Evolutionary conservation across 2,888 invertebrate species (phyloP).

Genomic region (Andrena camellia): DNA sequence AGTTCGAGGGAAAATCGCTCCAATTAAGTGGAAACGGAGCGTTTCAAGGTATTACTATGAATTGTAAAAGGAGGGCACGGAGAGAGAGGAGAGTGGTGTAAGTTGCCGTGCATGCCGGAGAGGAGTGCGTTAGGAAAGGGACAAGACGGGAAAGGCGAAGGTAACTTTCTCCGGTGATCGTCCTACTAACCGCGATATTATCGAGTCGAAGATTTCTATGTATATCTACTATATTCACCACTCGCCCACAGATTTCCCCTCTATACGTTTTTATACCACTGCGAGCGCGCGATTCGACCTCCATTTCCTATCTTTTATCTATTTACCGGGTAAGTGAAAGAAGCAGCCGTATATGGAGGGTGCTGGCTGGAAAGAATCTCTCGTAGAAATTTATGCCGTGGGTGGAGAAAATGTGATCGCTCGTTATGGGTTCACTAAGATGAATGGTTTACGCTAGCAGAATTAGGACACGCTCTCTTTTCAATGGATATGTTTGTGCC

Average conservation of each 20-base stretch:
- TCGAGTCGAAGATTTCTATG: slow-evolving; percentile 80
- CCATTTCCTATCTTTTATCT: slow-evolving; percentile 62
- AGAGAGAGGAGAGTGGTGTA: slow-evolving; percentile 19
- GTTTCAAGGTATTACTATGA: slow-evolving; percentile 27
- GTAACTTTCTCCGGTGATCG: slow-evolving; percentile 84
- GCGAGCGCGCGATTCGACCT: slow-evolving; percentile 60
- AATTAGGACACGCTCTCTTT: background rate
- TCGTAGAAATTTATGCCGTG: slow-evolving; percentile 1
- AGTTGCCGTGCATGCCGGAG: slow-evolving; percentile 40
- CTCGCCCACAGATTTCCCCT: slow-evolving; percentile 55
- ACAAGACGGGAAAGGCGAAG: slow-evolving; percentile 68
- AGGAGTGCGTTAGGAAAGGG: slow-evolving; percentile 46
- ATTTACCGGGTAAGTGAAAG: slow-evolving; percentile 39
- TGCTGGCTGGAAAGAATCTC: background rate
- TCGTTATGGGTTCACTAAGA: slow-evolving; percentile 4
- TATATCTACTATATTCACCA: slow-evolving; percentile 43
- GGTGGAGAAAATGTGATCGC: background rate
- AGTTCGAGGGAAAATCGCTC: slow-evolving; percentile 4
- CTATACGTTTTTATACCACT: slow-evolving; percentile 54
- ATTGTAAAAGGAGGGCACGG: slow-evolving; percentile 67
- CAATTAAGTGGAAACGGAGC: slow-evolving; percentile 44
- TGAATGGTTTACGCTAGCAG: slow-evolving; percentile 1
- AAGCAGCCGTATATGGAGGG: background rate
- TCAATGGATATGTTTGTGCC: background rate
- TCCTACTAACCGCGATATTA: slow-evolving; percentile 83